A percentile compares a stretch with the other conserved stretches of the same genome.
phyloP scores from a whole-genome alignment of 2,113 vertebrate genomes.

The Aleadryas rufinucha region DNA sequence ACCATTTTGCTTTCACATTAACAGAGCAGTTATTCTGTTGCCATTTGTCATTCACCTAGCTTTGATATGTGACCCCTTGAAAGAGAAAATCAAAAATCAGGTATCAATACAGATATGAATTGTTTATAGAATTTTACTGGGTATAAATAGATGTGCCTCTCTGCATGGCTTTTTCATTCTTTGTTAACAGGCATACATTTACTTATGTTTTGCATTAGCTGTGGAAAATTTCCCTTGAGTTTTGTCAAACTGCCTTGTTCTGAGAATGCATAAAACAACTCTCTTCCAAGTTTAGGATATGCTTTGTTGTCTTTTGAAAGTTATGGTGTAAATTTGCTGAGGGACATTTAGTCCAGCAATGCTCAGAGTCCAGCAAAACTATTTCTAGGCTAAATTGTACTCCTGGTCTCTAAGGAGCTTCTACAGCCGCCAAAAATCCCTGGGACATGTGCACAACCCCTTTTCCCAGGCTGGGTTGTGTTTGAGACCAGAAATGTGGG shows the following conservation, averaged over 20 bases:
- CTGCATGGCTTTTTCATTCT: not conserved
- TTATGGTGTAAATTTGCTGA: slow-evolving; percentile 29
- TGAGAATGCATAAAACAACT: not conserved
- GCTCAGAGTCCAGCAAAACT: slow-evolving; percentile 32
- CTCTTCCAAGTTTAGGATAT: not conserved
- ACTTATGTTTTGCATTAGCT: slow-evolving; percentile 24
- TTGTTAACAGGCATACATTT: not conserved
- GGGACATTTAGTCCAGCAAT: slow-evolving; percentile 13
- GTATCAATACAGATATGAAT: not conserved
- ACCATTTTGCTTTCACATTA: slow-evolving; percentile 7
- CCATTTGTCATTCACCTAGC: not conserved
- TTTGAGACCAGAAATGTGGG: not conserved
- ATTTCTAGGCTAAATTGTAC: slow-evolving; percentile 42
- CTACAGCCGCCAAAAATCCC: slow-evolving; percentile 43
- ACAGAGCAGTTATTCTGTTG: slow-evolving; percentile 3
- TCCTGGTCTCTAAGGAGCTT: slow-evolving; percentile 46
- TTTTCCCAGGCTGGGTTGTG: slow-evolving; percentile 53
- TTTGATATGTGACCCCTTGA: not conserved
- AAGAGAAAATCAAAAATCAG: not conserved
- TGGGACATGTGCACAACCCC: slow-evolving; percentile 39
- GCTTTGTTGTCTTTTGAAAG: slow-evolving; percentile 30
- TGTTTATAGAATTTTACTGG: not conserved
- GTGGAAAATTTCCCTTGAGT: slow-evolving; percentile 18
- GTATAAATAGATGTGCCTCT: not conserved
- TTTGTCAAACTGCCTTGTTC: slow-evolving; percentile 4